Percentiles rank a stretch among this genome's conserved stretches.
These are phyloP conservation scores for Scyliorhinus canicula DNA, from an alignment of 2,797 vertebrate genomes.

Conservation along the genomic window DNA sequence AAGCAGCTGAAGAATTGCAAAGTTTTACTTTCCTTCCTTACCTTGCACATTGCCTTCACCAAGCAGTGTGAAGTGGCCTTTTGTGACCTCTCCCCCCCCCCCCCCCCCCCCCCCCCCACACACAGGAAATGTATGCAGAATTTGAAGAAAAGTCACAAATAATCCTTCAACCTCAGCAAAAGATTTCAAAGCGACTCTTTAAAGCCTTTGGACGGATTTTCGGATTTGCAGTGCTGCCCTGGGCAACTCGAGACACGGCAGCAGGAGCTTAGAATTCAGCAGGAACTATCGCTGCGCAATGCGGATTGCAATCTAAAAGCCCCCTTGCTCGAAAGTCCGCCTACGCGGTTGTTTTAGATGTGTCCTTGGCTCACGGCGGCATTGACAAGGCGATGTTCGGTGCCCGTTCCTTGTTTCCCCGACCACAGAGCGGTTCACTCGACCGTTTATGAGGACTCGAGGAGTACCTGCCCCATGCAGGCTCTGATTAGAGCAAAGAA, in stretches of 20 bases:
- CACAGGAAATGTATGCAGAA: background rate
- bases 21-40: background rate
- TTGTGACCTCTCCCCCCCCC: no score
- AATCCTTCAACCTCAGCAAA: background rate
- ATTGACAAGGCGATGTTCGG: background rate
- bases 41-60: background rate
- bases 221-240: background rate
- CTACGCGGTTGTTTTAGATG: background rate
- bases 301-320: background rate
- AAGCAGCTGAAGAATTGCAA: background rate
- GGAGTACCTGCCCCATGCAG: no score
- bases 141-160: background rate
- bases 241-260: background rate
- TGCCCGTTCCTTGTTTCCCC: background rate
- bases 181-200: background rate
- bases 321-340: background rate
- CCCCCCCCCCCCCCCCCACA: no score
- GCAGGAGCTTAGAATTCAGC: background rate
- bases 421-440: background rate
- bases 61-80: background rate
- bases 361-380: background rate
- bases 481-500: no score
- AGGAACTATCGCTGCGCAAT: background rate
- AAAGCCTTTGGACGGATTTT: background rate
- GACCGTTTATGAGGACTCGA: background rate